Percentiles rank a stretch among this genome's conserved stretches.
Evolutionary conservation across 1,140 invertebrate genomes (phyloP).

Genomic region (Drosophila pectinifera): DNA sequence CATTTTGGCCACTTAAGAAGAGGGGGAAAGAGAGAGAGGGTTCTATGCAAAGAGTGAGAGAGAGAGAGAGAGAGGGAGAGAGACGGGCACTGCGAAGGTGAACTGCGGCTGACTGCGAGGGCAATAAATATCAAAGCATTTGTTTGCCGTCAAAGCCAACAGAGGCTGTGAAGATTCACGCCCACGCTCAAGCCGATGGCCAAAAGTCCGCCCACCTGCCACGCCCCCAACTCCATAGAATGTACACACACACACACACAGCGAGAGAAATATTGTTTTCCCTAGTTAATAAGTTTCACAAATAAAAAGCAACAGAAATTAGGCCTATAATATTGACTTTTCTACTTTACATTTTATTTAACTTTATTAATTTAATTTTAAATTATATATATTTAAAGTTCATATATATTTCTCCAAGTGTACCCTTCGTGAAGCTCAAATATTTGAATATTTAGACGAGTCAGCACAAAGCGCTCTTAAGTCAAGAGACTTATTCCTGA

Average conservation of each 20-base stretch:
- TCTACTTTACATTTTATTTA: no score
- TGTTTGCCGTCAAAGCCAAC: conserved; percentile 78
- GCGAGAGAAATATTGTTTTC: no score
- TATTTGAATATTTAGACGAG: conserved; percentile 1
- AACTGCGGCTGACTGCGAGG: conserved; percentile 52
- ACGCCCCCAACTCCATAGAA: conserved; percentile 23
- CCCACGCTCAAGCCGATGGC: conserved; percentile 53
- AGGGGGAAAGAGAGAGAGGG: not conserved
- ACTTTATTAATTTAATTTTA: no score
- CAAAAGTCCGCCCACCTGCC: conserved; percentile 24
- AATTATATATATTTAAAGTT: no score
- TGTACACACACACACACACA: not conserved
- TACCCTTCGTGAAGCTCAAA: not conserved
- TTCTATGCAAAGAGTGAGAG: not conserved
- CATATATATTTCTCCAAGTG: not conserved
- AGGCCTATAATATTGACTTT: no score
- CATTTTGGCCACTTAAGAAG: conserved; percentile 41
- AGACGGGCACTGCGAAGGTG: conserved; percentile 13
- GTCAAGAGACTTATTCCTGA: not conserved
- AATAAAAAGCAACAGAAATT: conserved; percentile 3
- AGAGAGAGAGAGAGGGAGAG: no score
- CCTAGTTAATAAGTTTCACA: not conserved
- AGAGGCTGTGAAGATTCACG: conserved; percentile 69
- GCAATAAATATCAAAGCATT: conserved; percentile 83
- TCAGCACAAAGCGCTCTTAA: not conserved